Conservation (phyloP, 1,140 invertebrate genomes). For the Uloborus diversus region DNA sequence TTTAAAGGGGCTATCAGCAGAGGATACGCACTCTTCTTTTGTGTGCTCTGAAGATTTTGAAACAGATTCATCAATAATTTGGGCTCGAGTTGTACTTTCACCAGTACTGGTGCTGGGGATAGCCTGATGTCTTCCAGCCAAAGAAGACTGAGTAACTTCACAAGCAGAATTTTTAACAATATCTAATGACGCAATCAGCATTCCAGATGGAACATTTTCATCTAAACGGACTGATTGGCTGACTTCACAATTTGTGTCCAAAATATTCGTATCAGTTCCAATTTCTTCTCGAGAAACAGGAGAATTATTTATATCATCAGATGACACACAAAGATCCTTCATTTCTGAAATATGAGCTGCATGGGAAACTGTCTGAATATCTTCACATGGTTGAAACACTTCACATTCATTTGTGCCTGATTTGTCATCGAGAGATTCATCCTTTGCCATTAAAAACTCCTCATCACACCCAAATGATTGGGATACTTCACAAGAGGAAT, state of each 20-base stretch:
- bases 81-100: too few species aligned
- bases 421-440: not conserved
- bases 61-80: too few species aligned
- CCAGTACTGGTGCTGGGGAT: not conserved
- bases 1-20: not conserved
- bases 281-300: not conserved
- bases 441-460: not conserved
- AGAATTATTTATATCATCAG: not conserved
- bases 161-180: conserved; percentile 6
- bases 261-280: not conserved
- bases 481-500: conserved; percentile 29
- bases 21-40: not conserved
- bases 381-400: not conserved
- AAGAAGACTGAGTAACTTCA: conserved; percentile 30
- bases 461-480: not conserved
- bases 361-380: not conserved
- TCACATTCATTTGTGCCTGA: conserved; percentile 11
- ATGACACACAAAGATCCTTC: conserved; percentile 12
- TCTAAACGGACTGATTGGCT: conserved; percentile 1
- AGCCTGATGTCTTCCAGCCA: not conserved
- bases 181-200: not conserved
- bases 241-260: conserved; percentile 10
- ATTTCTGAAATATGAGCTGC: not conserved
- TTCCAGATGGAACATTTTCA: not conserved
- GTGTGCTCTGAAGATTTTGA: too few species aligned